Evolutionary conservation across 2,888 invertebrate genomes (phyloP), one percentile per base, ranked within the genome.

Genomic region (Meta bourneti): DNA sequence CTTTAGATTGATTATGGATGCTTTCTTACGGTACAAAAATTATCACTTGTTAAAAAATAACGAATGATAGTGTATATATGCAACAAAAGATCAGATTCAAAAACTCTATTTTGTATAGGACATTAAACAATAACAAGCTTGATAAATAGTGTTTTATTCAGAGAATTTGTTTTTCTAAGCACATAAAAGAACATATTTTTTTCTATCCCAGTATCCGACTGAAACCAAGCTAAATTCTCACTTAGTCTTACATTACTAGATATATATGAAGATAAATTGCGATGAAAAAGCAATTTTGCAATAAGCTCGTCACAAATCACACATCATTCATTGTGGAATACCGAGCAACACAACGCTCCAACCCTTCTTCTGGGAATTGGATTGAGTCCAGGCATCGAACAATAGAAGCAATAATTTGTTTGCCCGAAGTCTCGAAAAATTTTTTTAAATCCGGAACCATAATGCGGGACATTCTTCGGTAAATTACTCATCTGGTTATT

Each of bases 341-440:
- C 61, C 16, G 52, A 87, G 79, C 87, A 87, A 87, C 78, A 78
- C 79, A 71, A 54, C 83, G 49, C 72, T n/a, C 61, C 19, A 79
- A 13, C 79, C 79, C 70, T 34, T 34, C 34, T 34, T 34, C 34
- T 34, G 34, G 61, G 61, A 61, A 11, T 91, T 91, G 91, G 91
- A 91, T 69, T 20, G 8, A 16, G 34, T 91, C 87, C 91, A 87
- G 78, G 70, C n/a, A 13, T 49, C 71, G 71, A 54, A 91, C 87
- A 87, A 91, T 83, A 54, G 52, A 70, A 79, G 71, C 71, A 54
- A 83, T 91, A 91, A 91, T 91, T 87, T 83, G 91, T 87, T 91
- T 87, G 81, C 87, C 51, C 48, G 69, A 70, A 86, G 80, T 80
- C 70, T 49, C 71, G 13, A 52, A 51, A 78, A 51, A 19, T 69